A percentile compares a stretch with the other conserved stretches of the same genome.
phyloP scores from a whole-genome alignment of 2,797 vertebrate genomes.

The Sitta carolinensis region DNA sequence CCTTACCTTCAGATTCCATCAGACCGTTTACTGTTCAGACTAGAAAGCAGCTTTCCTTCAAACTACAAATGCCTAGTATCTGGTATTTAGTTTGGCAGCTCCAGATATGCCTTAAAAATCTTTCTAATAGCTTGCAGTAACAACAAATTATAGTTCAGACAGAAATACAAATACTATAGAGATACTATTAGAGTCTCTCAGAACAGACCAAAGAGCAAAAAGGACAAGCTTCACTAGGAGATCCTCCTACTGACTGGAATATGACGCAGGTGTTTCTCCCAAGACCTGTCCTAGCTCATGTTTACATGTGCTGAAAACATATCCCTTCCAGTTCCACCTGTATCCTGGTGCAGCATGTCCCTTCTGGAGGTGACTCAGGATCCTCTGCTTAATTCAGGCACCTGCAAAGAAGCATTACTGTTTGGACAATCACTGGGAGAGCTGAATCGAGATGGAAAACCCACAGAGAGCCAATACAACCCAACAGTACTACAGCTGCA shows the following conservation, averaged over 20 bases:
- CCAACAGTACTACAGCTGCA: neutral
- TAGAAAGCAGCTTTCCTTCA: neutral
- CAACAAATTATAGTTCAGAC: neutral
- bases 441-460: neutral
- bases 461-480: neutral
- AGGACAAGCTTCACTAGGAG: neutral
- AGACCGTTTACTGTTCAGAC: neutral
- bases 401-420: neutral
- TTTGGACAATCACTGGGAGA: neutral
- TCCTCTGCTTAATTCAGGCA: neutral
- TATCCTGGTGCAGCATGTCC: neutral
- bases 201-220: neutral
- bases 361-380: conserved; percentile 8
- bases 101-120: neutral
- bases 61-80: neutral
- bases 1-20: conserved; percentile 11
- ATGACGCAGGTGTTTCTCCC: neutral
- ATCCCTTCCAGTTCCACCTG: conserved; percentile 25
- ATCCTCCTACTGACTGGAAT: neutral
- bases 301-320: conserved; percentile 19
- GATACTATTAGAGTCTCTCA: neutral
- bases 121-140: neutral
- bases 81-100: neutral
- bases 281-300: neutral
- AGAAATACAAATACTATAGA: neutral